phyloP scores from a whole-genome alignment of 2,113 vertebrate species.

The Rissa tridactyla region DNA sequence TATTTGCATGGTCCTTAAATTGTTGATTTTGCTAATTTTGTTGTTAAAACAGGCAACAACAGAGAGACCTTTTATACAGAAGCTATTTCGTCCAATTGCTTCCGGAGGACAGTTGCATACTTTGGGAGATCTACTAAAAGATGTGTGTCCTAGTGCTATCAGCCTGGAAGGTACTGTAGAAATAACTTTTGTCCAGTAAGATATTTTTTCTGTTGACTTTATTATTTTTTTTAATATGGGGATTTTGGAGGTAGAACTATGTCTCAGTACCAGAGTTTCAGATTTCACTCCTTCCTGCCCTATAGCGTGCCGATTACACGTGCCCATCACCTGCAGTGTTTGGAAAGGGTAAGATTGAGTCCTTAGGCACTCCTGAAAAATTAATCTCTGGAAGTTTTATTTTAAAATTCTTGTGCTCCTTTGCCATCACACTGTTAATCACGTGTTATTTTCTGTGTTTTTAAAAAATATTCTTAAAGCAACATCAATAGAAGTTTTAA shows the following conservation, averaged over 20 bases:
- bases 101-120: slow-evolving; percentile 86
- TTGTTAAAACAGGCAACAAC: slow-evolving; percentile 80
- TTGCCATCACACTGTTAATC: not conserved
- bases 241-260: not conserved
- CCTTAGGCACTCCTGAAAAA: not conserved
- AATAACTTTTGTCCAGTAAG: not conserved
- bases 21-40: not conserved
- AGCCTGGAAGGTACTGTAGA: slow-evolving; percentile 80
- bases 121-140: slow-evolving; percentile 90
- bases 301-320: not conserved
- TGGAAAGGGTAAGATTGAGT: not conserved
- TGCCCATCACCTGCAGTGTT: not conserved
- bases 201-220: not conserved
- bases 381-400: not conserved
- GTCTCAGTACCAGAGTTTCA: not conserved
- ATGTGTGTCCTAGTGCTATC: slow-evolving; percentile 86
- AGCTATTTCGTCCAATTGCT: slow-evolving; percentile 90
- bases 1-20: not conserved
- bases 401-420: not conserved
- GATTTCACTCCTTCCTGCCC: not conserved
- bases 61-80: slow-evolving; percentile 95
- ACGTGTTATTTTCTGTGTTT: not conserved
- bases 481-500: not conserved
- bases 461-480: not conserved
- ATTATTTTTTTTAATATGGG: not conserved